Conservation (phyloP, 2,888 invertebrate genomes). For the Archaeoteleia sp. region DNA sequence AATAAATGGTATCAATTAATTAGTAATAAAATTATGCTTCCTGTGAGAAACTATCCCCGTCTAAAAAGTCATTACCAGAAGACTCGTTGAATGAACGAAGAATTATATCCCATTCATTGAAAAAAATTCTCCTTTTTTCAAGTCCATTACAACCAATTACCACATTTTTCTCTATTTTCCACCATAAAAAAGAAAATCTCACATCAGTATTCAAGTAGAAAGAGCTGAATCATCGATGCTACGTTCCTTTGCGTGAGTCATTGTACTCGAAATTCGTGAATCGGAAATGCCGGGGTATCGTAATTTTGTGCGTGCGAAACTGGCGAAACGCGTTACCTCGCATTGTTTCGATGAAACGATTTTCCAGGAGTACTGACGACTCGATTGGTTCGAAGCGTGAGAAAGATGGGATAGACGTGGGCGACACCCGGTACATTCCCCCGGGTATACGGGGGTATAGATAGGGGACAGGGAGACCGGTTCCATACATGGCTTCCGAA, state of each 20-base stretch:
- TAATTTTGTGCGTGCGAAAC: conserved; percentile 19
- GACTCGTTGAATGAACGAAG: conserved; percentile 28
- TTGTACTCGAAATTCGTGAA: conserved; percentile 3
- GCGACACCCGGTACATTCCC: conserved; percentile 69
- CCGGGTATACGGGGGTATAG: conserved; percentile 59
- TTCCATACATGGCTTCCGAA: conserved; percentile 75
- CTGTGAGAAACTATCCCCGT: conserved; percentile 39
- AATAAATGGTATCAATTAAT: conserved; percentile 50
- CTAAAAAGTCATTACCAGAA: conserved; percentile 21
- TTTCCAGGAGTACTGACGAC: conserved; percentile 37
- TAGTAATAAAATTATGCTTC: conserved; percentile 47
- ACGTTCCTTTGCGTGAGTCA: no score
- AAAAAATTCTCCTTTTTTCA: background rate
- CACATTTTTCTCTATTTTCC: background rate
- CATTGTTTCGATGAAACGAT: conserved; percentile 9
- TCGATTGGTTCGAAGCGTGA: conserved; percentile 48
- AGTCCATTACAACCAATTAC: background rate
- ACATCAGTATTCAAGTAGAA: no score
- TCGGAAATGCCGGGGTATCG: conserved; percentile 10
- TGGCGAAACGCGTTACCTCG: background rate
- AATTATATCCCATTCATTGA: conserved; percentile 12
- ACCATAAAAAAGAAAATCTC: background rate
- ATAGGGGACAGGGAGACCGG: conserved; percentile 72
- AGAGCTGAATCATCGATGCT: no score
- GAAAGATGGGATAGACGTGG: conserved; percentile 62